Percentiles rank a stretch among this genome's conserved stretches.
These are phyloP conservation scores for Danionella cerebrum DNA, from an alignment of 2,113 vertebrate genomes.

Conservation along the genomic window DNA sequence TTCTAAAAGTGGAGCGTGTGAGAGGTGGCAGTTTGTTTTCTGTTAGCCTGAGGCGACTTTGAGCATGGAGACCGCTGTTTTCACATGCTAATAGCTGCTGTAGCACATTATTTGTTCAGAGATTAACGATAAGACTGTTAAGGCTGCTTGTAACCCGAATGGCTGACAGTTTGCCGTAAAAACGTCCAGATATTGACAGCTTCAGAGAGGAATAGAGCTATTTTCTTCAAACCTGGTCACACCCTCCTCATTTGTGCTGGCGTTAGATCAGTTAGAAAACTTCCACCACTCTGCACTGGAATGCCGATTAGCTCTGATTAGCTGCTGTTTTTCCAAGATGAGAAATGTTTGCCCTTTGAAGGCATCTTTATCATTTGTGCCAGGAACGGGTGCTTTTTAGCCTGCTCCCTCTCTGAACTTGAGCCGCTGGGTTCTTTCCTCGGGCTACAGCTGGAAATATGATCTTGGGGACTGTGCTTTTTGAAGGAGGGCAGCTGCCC, in stretches of 20 bases:
- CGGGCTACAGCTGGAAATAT: constrained; percentile 25
- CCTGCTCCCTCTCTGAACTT: background rate
- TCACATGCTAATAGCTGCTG: too few relatives aligned
- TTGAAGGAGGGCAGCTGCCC: constrained; percentile 32
- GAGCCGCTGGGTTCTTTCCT: background rate
- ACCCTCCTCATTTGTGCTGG: constrained; percentile 36
- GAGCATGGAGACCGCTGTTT: too few relatives aligned
- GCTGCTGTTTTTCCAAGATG: background rate
- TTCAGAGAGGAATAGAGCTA: constrained; percentile 9
- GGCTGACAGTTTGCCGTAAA: background rate
- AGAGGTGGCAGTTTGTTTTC: constrained; percentile 6
- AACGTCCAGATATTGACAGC: background rate
- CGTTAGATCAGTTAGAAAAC: constrained; percentile 19
- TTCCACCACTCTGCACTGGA: constrained; percentile 1
- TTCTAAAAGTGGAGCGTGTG: too few relatives aligned
- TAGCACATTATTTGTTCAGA: constrained; percentile 6
- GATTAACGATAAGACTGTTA: constrained; percentile 1
- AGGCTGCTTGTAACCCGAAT: background rate
- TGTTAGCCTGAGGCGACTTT: background rate
- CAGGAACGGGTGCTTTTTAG: constrained; percentile 10
- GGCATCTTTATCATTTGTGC: constrained; percentile 19
- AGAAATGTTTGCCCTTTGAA: background rate
- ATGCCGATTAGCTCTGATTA: constrained; percentile 36
- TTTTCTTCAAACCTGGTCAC: constrained; percentile 25
- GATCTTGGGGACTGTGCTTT: constrained; percentile 17